Conservation (phyloP, 2,113 vertebrate species). For the Charina bottae region DNA sequence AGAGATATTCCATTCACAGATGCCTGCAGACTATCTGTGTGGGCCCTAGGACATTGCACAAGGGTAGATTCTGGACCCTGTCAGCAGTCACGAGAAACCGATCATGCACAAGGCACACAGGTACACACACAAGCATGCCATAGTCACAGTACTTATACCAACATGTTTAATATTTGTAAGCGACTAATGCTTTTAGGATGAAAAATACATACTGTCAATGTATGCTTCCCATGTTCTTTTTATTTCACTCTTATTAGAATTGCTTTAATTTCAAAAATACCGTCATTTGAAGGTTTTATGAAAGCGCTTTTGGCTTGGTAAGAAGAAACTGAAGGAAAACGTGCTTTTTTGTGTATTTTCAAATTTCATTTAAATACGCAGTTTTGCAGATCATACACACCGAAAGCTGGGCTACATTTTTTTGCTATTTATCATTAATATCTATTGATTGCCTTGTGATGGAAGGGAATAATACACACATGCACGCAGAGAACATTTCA, state of each 20-base stretch:
- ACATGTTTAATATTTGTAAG: not conserved
- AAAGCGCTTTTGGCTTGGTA: not conserved
- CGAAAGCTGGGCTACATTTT: not conserved
- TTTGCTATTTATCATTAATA: not conserved
- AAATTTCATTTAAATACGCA: not conserved
- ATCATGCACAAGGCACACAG: not conserved
- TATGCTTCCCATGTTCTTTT: not conserved
- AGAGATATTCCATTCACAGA: not conserved
- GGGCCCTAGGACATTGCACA: rapidly evolving
- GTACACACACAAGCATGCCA: not conserved
- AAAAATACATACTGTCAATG: not conserved
- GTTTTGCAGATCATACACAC: not conserved
- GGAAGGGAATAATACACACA: not conserved
- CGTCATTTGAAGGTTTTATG: not conserved
- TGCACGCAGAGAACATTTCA: not conserved
- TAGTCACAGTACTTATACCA: not conserved
- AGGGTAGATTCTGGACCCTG: not conserved
- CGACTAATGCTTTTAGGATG: not conserved
- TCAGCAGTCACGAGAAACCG: not conserved
- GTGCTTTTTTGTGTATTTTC: not conserved
- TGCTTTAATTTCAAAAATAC: not conserved
- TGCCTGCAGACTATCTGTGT: rapidly evolving
- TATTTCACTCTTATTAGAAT: not conserved
- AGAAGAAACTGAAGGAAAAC: not conserved
- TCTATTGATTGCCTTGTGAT: not conserved